Evolutionary conservation across 2,113 vertebrate genomes (phyloP).

Genomic region (Oncorhynchus nerka): DNA sequence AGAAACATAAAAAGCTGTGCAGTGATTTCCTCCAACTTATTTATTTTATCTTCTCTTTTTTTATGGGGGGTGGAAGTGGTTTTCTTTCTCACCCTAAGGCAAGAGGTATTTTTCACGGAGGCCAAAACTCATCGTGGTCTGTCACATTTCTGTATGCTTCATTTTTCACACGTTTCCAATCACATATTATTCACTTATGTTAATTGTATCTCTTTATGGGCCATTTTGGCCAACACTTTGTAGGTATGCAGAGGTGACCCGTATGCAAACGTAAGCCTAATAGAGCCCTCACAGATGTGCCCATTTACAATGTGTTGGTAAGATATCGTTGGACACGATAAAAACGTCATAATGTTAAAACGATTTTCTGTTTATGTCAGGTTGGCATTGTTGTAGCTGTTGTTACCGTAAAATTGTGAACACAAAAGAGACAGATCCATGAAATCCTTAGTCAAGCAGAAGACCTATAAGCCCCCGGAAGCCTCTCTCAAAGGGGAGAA

Average conservation of each 20-base stretch:
- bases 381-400: background rate
- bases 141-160: slow-evolving; percentile 46
- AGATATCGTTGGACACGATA: background rate
- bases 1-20: slow-evolving; percentile 64
- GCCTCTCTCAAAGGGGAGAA: slow-evolving; percentile 61
- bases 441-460: slow-evolving; percentile 19
- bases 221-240: slow-evolving; percentile 34
- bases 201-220: slow-evolving; percentile 59
- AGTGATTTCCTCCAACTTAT: slow-evolving; percentile 62
- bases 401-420: background rate
- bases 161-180: slow-evolving; percentile 51
- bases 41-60: slow-evolving; percentile 50
- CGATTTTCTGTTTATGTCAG: background rate
- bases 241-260: slow-evolving; percentile 3
- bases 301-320: background rate
- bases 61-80: slow-evolving; percentile 40
- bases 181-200: slow-evolving; percentile 31
- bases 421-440: slow-evolving; percentile 2
- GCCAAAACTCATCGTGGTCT: slow-evolving; percentile 57
- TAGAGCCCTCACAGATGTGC: background rate
- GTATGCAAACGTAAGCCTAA: slow-evolving; percentile 22
- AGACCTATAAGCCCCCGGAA: slow-evolving; percentile 48
- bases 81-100: slow-evolving; percentile 50
- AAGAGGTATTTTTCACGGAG: slow-evolving; percentile 49
- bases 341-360: background rate